These are phyloP conservation scores for Acleris holmiana DNA, from an alignment of 2,888 invertebrate species.

Conservation along the genomic window DNA sequence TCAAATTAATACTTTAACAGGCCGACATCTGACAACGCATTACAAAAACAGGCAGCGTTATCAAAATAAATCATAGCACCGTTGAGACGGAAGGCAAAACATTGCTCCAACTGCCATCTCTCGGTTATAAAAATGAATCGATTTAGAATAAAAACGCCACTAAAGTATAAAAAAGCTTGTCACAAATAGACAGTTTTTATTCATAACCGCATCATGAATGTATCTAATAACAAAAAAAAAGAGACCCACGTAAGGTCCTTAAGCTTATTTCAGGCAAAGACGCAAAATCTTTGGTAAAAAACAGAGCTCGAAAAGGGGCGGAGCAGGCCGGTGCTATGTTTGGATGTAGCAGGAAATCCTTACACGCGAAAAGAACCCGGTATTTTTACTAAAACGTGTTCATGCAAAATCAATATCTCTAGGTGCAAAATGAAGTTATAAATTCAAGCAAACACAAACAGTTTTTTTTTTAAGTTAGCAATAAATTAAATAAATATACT, in stretches of 20 bases:
- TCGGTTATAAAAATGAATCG: not conserved
- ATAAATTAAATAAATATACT: no score
- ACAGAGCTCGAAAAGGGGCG: slow-evolving; percentile 22
- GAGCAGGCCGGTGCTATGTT: slow-evolving; percentile 3
- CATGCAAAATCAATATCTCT: no score
- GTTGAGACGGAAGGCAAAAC: no score
- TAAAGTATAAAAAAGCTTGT: not conserved
- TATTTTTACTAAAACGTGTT: no score
- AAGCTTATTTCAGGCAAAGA: not conserved
- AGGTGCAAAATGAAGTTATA: no score
- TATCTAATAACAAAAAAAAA: slow-evolving; percentile 20
- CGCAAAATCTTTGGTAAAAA: slow-evolving; percentile 21
- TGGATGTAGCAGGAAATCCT: no score
- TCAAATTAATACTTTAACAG: slow-evolving; percentile 28
- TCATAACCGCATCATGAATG: slow-evolving; percentile 7
- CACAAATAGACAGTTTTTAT: not conserved
- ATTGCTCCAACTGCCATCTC: not conserved
- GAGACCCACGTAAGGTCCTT: not conserved
- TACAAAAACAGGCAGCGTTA: not conserved
- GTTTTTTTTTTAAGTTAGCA: no score
- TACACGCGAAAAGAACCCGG: no score
- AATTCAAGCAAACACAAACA: no score
- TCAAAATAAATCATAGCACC: not conserved
- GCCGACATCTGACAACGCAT: slow-evolving; percentile 1
- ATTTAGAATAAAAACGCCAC: not conserved